Evolutionary conservation across 2,888 invertebrate species (phyloP).

Genomic region (Lasioglossum zephyrum): DNA sequence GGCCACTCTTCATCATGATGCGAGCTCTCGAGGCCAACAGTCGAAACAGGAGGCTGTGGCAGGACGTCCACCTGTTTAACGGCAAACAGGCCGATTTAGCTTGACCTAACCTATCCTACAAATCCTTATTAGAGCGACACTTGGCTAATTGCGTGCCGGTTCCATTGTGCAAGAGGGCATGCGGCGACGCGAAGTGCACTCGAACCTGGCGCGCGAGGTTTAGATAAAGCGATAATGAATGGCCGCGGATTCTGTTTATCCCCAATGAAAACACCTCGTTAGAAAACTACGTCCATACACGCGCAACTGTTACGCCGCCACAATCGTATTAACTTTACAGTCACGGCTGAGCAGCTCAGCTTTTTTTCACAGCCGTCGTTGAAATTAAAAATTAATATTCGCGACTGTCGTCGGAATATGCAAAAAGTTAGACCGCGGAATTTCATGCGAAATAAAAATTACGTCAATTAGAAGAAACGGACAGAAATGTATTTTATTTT

Average conservation of each 20-base stretch:
- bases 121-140: slow-evolving; percentile 69
- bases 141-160: slow-evolving; percentile 63
- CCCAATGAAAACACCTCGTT: slow-evolving; percentile 45
- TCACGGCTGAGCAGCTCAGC: background rate
- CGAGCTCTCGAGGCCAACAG: slow-evolving; percentile 16
- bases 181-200: slow-evolving; percentile 37
- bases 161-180: slow-evolving; percentile 35
- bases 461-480: background rate
- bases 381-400: background rate
- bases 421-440: too few relatives aligned
- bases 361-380: background rate
- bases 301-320: slow-evolving; percentile 7
- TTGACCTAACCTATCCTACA: slow-evolving; percentile 54
- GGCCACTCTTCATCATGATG: slow-evolving; percentile 29
- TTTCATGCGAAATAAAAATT: background rate
- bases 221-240: slow-evolving; percentile 61
- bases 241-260: slow-evolving; percentile 34
- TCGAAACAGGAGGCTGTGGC: slow-evolving; percentile 32
- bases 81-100: slow-evolving; percentile 58
- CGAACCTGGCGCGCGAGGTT: slow-evolving; percentile 48
- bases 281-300: slow-evolving; percentile 13
- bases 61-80: slow-evolving; percentile 50
- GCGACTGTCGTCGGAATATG: background rate
- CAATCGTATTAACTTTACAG: slow-evolving; percentile 3
- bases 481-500: background rate